Percentiles rank a stretch among this genome's conserved stretches.
Evolutionary conservation across 2,888 invertebrate genomes (phyloP).

Genomic region (Meiosimyza decipiens): DNA sequence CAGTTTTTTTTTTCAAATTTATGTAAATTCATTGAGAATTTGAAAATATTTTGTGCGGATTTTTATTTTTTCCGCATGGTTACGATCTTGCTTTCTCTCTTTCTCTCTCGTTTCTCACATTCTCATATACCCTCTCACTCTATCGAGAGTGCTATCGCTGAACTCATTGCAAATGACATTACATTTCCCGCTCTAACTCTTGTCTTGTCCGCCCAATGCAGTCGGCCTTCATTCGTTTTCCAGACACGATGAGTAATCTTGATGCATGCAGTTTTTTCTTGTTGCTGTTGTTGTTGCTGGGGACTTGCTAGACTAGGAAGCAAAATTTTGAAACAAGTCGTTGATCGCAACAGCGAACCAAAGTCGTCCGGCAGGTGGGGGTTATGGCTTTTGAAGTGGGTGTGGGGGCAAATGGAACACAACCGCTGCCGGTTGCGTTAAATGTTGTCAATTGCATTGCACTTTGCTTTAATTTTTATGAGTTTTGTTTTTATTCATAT

Average conservation of each 20-base stretch:
- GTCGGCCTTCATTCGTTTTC: conserved; percentile 24
- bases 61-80: not conserved
- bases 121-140: too few species aligned
- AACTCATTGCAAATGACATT: too few species aligned
- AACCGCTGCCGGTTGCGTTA: not conserved
- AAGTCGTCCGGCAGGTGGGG: not conserved
- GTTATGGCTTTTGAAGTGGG: not conserved
- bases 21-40: too few species aligned
- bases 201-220: not conserved
- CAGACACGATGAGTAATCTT: conserved; percentile 30
- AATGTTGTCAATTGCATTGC: conserved; percentile 4
- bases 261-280: conserved; percentile 5
- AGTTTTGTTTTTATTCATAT: not conserved
- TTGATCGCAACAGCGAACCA: conserved; percentile 6
- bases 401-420: not conserved
- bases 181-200: too few species aligned
- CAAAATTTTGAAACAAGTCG: conserved; percentile 31
- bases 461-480: not conserved
- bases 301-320: conserved; percentile 30
- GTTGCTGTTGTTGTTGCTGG: not conserved
- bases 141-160: too few species aligned
- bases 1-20: too few species aligned
- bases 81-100: conserved; percentile 4
- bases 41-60: too few species aligned
- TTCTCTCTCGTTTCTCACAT: not conserved